Evolutionary conservation across 2,888 invertebrate genomes (phyloP).

Genomic region (Lottia scabra): DNA sequence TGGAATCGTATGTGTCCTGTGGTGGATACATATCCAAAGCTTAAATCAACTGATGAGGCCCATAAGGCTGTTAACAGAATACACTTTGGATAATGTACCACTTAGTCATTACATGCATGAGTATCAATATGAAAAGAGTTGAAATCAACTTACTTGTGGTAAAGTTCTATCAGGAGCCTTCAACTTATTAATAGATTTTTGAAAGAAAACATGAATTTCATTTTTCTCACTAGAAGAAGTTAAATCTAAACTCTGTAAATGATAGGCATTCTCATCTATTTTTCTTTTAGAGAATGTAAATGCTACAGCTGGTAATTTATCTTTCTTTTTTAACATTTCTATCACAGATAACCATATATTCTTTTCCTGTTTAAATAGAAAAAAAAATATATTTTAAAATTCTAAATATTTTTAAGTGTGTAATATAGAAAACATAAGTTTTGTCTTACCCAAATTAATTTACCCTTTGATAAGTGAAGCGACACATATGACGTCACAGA

Average conservation of each 20-base stretch:
- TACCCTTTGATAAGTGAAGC: too few species aligned
- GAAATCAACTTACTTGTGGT: slow-evolving; percentile 78
- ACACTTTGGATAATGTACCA: too few species aligned
- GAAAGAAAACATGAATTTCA: slow-evolving; percentile 87
- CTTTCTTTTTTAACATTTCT: slow-evolving; percentile 82
- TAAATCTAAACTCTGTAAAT: slow-evolving; percentile 76
- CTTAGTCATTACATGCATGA: too few species aligned
- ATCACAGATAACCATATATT: slow-evolving; percentile 73
- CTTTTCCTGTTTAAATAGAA: slow-evolving; percentile 83
- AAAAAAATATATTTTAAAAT: too few species aligned
- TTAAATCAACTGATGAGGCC: too few species aligned
- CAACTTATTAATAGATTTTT: slow-evolving; percentile 82
- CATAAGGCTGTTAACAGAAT: too few species aligned
- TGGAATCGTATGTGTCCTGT: too few species aligned
- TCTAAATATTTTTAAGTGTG: neutral
- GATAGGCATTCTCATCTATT: slow-evolving; percentile 80
- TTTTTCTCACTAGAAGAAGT: slow-evolving; percentile 87
- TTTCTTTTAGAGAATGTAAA: slow-evolving; percentile 91
- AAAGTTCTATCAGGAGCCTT: slow-evolving; percentile 89
- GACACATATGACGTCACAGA: too few species aligned
- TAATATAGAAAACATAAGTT: too few species aligned
- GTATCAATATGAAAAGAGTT: too few species aligned
- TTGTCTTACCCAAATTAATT: too few species aligned
- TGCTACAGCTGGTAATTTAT: slow-evolving; percentile 92
- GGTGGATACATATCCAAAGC: too few species aligned